A percentile compares a stretch with the other conserved stretches of the same genome.
These are phyloP conservation scores for Seriola quinqueradiata DNA, from an alignment of 2,113 vertebrate genomes.

Conservation along the genomic window DNA sequence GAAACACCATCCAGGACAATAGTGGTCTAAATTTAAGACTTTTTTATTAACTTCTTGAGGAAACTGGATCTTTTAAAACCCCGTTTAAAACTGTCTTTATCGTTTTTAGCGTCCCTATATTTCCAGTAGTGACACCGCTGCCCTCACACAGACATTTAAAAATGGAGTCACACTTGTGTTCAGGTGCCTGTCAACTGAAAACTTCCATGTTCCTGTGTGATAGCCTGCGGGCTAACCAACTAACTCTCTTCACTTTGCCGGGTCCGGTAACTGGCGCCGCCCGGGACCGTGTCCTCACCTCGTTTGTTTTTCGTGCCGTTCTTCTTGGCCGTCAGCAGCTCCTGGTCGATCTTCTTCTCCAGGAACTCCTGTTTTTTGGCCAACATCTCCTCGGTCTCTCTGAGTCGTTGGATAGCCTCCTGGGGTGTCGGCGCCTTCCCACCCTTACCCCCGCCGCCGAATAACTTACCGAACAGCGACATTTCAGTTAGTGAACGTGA, in stretches of 20 bases:
- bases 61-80: not conserved
- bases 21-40: not conserved
- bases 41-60: not conserved
- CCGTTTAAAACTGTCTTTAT: no score
- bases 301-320: constrained; percentile 98
- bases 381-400: constrained; percentile 97
- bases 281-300: constrained; percentile 80
- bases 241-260: not conserved
- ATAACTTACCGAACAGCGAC: constrained; percentile 91
- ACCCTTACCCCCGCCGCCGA: constrained; percentile 89
- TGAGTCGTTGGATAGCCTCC: constrained; percentile 93
- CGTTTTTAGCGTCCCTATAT: no score
- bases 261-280: not conserved
- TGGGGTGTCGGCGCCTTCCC: constrained; percentile 91
- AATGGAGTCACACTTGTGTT: constrained; percentile 3
- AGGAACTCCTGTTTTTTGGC: constrained; percentile 96
- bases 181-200: constrained; percentile 25
- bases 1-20: not conserved
- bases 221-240: constrained; percentile 56
- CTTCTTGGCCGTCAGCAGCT: constrained; percentile 91
- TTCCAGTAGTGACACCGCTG: not conserved
- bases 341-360: constrained; percentile 95
- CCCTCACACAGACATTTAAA: not conserved
- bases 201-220: constrained; percentile 32
- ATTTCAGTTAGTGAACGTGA: constrained; percentile 69